Base-by-base conservation (phyloP, 2,797 vertebrate genomes). In the Acomys russatus region DNA sequence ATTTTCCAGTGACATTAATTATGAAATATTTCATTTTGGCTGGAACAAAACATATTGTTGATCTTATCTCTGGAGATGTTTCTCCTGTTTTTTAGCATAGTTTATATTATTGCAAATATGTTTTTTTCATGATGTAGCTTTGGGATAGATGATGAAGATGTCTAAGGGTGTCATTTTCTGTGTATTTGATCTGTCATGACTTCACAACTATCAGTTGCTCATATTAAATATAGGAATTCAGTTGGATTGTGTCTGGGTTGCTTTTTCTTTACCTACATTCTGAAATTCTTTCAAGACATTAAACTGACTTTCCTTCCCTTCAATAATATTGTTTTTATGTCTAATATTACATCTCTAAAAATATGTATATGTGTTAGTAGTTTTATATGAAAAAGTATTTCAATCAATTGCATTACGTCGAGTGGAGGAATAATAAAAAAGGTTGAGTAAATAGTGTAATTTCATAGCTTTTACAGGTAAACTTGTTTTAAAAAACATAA, bases 1-100 rank as follows among this genome's bases (percentile, higher is more conserved):
- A 88, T 88, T 88, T 88, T 68, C 56, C 44, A 71, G 85, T 88
- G 56, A 22, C 23, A 63, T 51, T 76, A 68, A 88, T 79, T 35
- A 28, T 54, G 23, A 73, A 56, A 35, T 79, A 38, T 80, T 79
- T 70, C 15, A 80, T 54, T 63, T 35, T 51, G 4, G 15, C 4
- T 80, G 15, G 54, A 80, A 51, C 3, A 44, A 90, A 90, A 6
- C 9, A 38, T 70, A 30, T 38, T 15, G 22, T 56, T 68, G 15
- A 38, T 33, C 33, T 80, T 68, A 68, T 68, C n/a, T 90, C 49
- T 59, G 51, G 30, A 91, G 76, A 20, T 0, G 0, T 68, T 38
- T 56, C 18, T 1, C 51, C 8, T 28, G 18, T 88, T 49, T 4
- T 76, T 49, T 49, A 44, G 30, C 7, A 33, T 63, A 66, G 28